Base-by-base conservation (phyloP, 2,113 vertebrate genomes). In the Suncus etruscus region DNA sequence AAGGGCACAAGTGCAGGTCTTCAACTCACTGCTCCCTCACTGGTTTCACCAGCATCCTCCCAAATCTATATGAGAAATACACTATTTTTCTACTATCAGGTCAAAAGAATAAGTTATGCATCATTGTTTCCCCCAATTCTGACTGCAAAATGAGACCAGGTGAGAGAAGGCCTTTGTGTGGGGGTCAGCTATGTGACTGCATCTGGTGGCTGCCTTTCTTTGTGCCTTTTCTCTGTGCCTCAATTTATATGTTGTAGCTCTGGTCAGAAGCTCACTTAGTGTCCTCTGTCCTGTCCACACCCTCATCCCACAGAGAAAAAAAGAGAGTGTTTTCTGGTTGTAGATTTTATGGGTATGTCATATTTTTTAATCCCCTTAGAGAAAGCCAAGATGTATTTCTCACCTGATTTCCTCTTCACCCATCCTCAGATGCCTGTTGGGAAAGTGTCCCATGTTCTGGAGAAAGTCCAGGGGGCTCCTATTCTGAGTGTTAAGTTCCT, bases 381-480 rank as follows among this genome's bases (percentile, higher is more conserved):
- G 75, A 82, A 88, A 77, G 54, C 24, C 5, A 20, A 66, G n/a
- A 4, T 58, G 88, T n/a, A 15, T 39, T 39, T 65, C 15, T 83
- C 61, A 63, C 31, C n/a, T 54, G 14, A 32, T 11, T 72, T 27
- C 66, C 4, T 4, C 68, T 72, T 83, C 65, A 51, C 6, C 69
- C 58, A 24, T 69, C 27, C 29, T 69, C 12, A 24, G 51, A 32
- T 66, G 14, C 3, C 48, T 29, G 20, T 73, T 20, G 5, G 22
- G 32, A 24, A 25, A 27, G 10, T 29, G 45, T 51, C 61, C 65
- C 11, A 0, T 68, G n/a, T 74, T 63, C 83, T 89, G 54, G 77
- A 95, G n/a, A 11, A 83, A 87, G 22, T 51, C 69, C 65, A 75
- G 75, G 65, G n/a, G 29, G 22, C 27, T 50, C 73, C 73, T 86